Conservation (phyloP, 2,113 vertebrate species). For the Saguinus imperator region DNA sequence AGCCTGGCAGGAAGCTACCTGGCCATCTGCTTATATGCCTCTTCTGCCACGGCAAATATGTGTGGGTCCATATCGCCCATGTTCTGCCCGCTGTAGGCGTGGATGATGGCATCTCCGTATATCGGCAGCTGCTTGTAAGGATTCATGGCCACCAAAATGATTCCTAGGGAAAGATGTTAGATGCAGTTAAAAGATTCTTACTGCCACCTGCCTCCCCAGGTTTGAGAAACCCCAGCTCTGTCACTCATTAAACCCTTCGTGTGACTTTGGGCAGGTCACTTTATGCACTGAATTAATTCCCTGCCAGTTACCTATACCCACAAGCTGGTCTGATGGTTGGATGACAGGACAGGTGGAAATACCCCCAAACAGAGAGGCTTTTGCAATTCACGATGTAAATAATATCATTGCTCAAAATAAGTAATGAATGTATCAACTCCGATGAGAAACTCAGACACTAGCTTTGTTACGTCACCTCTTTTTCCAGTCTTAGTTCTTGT, state of each 20-base stretch:
- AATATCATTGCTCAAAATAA: neutral
- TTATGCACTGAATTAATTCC: neutral
- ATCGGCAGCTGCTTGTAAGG: conserved; percentile 95
- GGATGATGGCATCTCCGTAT: conserved; percentile 97
- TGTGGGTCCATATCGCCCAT: conserved; percentile 99
- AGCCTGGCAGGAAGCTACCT: conserved; percentile 83
- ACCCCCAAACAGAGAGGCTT: neutral
- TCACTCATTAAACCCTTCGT: neutral
- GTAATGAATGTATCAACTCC: neutral
- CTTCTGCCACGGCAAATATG: conserved; percentile 98
- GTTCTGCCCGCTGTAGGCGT: conserved; percentile 97
- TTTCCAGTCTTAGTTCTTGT: neutral
- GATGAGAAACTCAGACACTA: neutral
- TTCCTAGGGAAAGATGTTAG: conserved; percentile 85
- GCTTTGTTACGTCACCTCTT: neutral
- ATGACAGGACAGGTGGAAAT: neutral
- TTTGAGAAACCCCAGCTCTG: neutral
- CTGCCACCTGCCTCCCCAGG: neutral
- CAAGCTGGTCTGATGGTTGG: neutral
- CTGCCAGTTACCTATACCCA: neutral
- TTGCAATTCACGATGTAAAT: neutral
- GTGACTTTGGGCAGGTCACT: neutral
- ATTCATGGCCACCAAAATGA: conserved; percentile 97
- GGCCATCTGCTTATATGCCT: conserved; percentile 99
- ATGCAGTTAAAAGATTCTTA: neutral